phyloP scores from a whole-genome alignment of 2,797 vertebrate genomes.

The Tokudaia muenninki region DNA sequence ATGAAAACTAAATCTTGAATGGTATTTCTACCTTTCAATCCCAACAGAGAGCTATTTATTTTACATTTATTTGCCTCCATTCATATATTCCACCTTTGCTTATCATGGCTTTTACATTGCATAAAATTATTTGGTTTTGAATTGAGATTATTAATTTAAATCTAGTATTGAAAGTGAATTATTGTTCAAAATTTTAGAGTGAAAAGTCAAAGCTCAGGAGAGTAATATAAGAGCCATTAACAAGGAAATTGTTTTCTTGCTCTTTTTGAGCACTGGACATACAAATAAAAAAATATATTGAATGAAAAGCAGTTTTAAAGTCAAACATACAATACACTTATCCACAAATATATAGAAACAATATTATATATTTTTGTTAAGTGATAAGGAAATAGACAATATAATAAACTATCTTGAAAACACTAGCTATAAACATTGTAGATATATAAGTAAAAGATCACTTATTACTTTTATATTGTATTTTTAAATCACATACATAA shows the following conservation, averaged over 20 bases:
- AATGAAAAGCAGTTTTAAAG: not conserved
- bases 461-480: not conserved
- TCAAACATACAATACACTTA: not conserved
- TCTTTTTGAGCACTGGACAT: not conserved
- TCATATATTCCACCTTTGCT: not conserved
- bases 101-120: not conserved
- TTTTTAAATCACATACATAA: not conserved
- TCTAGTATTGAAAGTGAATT: not conserved
- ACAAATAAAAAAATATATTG: conserved; percentile 35
- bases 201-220: not conserved
- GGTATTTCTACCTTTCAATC: not conserved
- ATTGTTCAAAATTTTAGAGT: not conserved
- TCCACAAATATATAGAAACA: not conserved
- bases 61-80: not conserved
- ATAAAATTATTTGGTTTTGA: not conserved
- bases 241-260: not conserved
- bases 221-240: not conserved
- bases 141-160: not conserved
- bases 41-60: not conserved
- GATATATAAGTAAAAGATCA: not conserved
- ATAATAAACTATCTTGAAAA: not conserved
- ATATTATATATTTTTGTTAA: not conserved
- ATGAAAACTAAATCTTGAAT: not conserved
- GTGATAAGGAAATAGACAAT: not conserved
- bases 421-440: not conserved